Evolutionary conservation across 1,140 invertebrate species (phyloP), one percentile per base, ranked within the genome.

Genomic region (Sipha flava): DNA sequence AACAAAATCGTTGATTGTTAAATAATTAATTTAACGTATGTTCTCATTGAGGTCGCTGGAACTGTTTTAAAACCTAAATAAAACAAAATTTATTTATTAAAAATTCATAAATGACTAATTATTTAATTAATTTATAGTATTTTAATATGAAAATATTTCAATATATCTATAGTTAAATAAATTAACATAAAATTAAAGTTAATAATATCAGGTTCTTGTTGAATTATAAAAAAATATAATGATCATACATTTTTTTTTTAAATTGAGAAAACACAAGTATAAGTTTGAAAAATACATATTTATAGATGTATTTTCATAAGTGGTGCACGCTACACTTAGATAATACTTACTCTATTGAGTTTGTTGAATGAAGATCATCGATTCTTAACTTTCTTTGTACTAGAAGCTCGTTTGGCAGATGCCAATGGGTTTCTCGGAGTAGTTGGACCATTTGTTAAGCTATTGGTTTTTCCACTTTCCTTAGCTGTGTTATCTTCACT

Each of bases 401-500:
- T 80, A 29, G 80, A 68, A n/a, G 77, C 52, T 66, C 82, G 81
- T 68, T 82, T 82, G 80, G 80, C 75, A 31, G 49, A 79, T 4
- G 81, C 40, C 34, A 81, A 26, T 14, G 57, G 26, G 59, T 79
- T 80, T 75, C 81, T 81, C 21, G 81, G 72, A 16, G 72, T 68
- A 5, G 64, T 14, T 26, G 77, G 57, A 47, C 70, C 73, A 70
- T 82, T 81, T 72, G 82, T 83, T 21, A 82, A 82, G 52, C 81
- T 82, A 62, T 81, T 81, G 16, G 82, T 79, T 81, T 83, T 83
- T 18, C 80, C 72, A 29, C 80, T 80, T 6, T 66, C 80, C 43
- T 80, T 80, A 6, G 68, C 21, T 14, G 77, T 87, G 84, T 90
- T 90, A 84, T 91, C 90, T 83, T 91, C 90, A 83, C 89, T 90